A percentile compares a stretch with the other conserved stretches of the same genome.
These are phyloP conservation scores for Labeo rohita DNA, from an alignment of 2,113 vertebrate genomes.

Conservation along the genomic window DNA sequence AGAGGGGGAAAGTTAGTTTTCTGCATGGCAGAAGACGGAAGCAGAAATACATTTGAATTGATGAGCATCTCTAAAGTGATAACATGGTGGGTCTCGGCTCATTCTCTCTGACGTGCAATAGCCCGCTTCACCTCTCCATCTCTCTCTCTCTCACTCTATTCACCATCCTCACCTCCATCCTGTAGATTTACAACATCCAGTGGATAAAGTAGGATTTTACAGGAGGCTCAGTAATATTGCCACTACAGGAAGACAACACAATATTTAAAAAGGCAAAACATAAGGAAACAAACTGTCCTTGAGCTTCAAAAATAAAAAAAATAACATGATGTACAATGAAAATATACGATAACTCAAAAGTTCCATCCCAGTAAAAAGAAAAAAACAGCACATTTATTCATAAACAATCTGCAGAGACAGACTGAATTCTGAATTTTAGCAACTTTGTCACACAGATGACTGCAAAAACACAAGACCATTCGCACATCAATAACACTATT, in stretches of 20 bases:
- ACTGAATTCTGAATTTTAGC: neutral
- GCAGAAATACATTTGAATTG: conserved; percentile 69
- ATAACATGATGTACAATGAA: neutral
- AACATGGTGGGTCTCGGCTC: conserved; percentile 51
- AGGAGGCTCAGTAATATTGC: neutral
- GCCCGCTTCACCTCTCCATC: conserved; percentile 22
- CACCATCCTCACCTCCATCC: neutral
- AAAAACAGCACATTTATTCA: neutral
- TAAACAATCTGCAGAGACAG: conserved; percentile 6
- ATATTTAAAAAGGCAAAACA: neutral
- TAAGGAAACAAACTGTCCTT: neutral
- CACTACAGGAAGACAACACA: neutral
- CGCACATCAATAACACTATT: neutral
- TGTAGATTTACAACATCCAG: conserved; percentile 30
- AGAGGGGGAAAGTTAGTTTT: conserved; percentile 61
- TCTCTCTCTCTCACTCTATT: neutral
- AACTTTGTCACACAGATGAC: neutral
- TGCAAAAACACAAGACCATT: neutral
- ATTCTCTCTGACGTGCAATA: conserved; percentile 33
- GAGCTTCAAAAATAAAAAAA: neutral
- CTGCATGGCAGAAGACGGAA: conserved; percentile 61
- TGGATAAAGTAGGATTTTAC: conserved; percentile 5
- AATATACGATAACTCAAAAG: neutral
- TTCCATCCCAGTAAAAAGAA: neutral
- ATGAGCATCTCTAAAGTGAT: conserved; percentile 62